These are phyloP conservation scores for Cerastis rubricosa DNA, from an alignment of 2,888 invertebrate species.

Conservation along the genomic window DNA sequence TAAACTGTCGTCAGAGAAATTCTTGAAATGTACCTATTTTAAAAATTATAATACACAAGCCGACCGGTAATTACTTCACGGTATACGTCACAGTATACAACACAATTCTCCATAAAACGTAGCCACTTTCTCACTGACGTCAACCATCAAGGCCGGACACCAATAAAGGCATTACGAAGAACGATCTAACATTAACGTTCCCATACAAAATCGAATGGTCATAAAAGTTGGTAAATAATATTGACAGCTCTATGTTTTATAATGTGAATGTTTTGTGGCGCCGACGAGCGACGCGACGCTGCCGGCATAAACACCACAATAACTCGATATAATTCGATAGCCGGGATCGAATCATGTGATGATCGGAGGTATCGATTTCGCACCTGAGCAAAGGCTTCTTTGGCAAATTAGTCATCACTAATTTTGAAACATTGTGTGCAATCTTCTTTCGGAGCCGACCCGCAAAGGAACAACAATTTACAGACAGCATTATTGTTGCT, in stretches of 20 bases:
- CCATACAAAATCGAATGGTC: slow-evolving; percentile 67
- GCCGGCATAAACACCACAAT: slow-evolving; percentile 69
- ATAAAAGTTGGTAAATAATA: slow-evolving; percentile 68
- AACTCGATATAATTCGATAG: slow-evolving; percentile 68
- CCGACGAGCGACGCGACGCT: slow-evolving; percentile 68
- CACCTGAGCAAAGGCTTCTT: slow-evolving; percentile 62
- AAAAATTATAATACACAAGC: slow-evolving; percentile 36
- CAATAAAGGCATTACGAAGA: slow-evolving; percentile 63
- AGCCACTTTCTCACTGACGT: slow-evolving; percentile 67
- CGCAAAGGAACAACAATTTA: not conserved
- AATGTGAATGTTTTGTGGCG: slow-evolving; percentile 68
- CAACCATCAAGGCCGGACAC: slow-evolving; percentile 62
- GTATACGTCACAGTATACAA: slow-evolving; percentile 51
- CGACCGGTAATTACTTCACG: slow-evolving; percentile 54
- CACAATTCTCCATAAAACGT: slow-evolving; percentile 52
- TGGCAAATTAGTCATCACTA: slow-evolving; percentile 48
- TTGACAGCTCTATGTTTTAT: slow-evolving; percentile 67
- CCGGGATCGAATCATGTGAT: slow-evolving; percentile 50
- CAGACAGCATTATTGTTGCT: not conserved
- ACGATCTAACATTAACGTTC: slow-evolving; percentile 67
- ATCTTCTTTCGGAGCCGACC: slow-evolving; percentile 23
- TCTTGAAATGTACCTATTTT: slow-evolving; percentile 52
- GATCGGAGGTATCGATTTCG: slow-evolving; percentile 62
- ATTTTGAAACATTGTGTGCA: slow-evolving; percentile 29
- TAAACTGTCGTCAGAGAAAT: slow-evolving; percentile 53